Evolutionary conservation across 2,797 vertebrate species (phyloP).

Genomic region (Esox masquinongy): DNA sequence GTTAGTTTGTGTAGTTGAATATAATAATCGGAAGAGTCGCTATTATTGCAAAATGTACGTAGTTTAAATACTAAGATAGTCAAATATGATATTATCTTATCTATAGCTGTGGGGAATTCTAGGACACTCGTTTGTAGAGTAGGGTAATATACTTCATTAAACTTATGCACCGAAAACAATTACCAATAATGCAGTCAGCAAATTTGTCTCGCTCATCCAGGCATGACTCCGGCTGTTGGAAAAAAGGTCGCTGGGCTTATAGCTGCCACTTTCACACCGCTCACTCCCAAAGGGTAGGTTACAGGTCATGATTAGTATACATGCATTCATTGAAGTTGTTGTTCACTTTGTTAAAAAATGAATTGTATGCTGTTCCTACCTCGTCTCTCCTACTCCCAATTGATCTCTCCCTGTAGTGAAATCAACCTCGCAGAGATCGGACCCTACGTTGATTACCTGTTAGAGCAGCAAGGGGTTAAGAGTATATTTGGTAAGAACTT

Average conservation of each 20-base stretch:
- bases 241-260: conserved; percentile 82
- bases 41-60: no score
- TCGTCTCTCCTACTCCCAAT: background rate
- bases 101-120: no score
- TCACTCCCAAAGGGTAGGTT: conserved; percentile 83
- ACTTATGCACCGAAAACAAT: background rate
- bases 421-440: conserved; percentile 81
- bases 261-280: conserved; percentile 90
- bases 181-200: background rate
- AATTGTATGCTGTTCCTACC: background rate
- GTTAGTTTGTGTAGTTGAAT: no score
- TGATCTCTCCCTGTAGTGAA: conserved; percentile 73
- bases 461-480: conserved; percentile 81
- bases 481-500: conserved; percentile 88
- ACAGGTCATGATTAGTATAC: background rate
- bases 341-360: background rate
- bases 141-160: background rate
- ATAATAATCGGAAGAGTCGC: no score
- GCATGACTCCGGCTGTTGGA: conserved; percentile 50
- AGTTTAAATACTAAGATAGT: no score
- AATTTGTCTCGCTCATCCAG: conserved; percentile 8
- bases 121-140: background rate
- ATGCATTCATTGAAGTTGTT: background rate
- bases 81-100: no score
- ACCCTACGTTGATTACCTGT: conserved; percentile 88